Evolutionary conservation across 2,113 vertebrate genomes (phyloP).

Genomic region (Ivindomyrus marchei): DNA sequence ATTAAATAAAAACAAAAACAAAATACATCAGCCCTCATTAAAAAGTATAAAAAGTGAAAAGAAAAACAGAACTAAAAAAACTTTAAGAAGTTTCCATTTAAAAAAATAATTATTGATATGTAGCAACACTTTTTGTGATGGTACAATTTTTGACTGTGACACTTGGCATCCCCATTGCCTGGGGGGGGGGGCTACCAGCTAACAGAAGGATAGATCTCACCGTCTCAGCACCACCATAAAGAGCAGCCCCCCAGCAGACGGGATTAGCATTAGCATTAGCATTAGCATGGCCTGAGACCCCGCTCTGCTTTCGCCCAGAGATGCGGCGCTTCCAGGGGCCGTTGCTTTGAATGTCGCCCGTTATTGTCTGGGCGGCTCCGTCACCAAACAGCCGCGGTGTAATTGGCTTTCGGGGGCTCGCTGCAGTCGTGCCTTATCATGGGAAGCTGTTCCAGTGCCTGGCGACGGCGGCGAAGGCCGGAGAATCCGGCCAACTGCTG

Average conservation of each 20-base stretch:
- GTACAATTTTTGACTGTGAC: slow-evolving; percentile 54
- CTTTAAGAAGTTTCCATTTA: background rate
- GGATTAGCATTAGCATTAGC: slow-evolving; percentile 70
- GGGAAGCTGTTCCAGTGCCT: slow-evolving; percentile 52
- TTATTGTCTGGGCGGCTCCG: slow-evolving; percentile 60
- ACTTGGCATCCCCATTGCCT: background rate
- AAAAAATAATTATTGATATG: slow-evolving; percentile 50
- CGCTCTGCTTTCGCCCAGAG: slow-evolving; percentile 47
- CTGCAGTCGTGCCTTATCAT: slow-evolving; percentile 58
- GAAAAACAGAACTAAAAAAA: background rate
- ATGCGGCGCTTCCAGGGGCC: slow-evolving; percentile 48
- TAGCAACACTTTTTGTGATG: slow-evolving; percentile 59
- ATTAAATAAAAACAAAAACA: background rate
- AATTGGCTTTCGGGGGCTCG: slow-evolving; percentile 65
- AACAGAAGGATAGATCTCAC: slow-evolving; percentile 46
- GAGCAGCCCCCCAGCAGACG: slow-evolving; percentile 67
- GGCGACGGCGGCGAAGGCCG: slow-evolving; percentile 24
- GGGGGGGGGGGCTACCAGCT: slow-evolving; percentile 28
- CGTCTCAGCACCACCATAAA: slow-evolving; percentile 49
- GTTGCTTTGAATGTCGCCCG: slow-evolving; percentile 58
- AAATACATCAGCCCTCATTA: background rate
- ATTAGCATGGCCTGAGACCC: slow-evolving; percentile 57
- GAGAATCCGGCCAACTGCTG: slow-evolving; percentile 38
- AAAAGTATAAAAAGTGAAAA: background rate
- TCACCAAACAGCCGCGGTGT: slow-evolving; percentile 57